Conservation (phyloP, 35 echinoderm and acorn worm genomes). For the Apostichopus californicus region DNA sequence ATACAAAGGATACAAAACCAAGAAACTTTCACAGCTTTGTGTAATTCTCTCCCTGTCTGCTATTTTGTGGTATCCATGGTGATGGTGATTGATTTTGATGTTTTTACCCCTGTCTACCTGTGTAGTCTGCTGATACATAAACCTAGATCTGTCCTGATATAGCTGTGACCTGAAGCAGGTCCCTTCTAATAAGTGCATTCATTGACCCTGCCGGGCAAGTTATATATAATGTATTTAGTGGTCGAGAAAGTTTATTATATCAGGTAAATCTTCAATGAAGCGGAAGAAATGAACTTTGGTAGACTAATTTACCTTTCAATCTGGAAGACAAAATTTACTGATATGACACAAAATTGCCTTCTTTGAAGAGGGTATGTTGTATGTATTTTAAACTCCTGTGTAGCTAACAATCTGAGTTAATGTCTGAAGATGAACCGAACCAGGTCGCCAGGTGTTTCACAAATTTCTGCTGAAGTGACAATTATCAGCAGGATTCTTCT, state of each 20-base stretch:
- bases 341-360: too few relatives aligned
- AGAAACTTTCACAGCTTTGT: not conserved
- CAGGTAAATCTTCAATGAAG: not conserved
- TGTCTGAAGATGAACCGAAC: too few relatives aligned
- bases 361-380: too few relatives aligned
- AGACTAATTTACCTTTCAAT: constrained; percentile 1
- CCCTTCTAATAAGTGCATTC: not conserved
- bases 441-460: too few relatives aligned
- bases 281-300: not conserved
- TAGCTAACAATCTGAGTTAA: too few relatives aligned
- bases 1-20: too few relatives aligned
- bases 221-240: not conserved
- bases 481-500: too few relatives aligned
- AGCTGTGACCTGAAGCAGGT: not conserved
- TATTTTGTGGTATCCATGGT: not conserved
- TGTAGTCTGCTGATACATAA: too few relatives aligned
- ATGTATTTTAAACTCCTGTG: too few relatives aligned
- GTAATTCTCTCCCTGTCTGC: not conserved
- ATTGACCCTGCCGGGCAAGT: not conserved
- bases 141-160: not conserved
- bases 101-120: too few relatives aligned
- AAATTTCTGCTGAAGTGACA: too few relatives aligned
- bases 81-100: too few relatives aligned
- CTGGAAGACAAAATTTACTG: not conserved
- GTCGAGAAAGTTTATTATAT: not conserved